A percentile compares a stretch with the other conserved stretches of the same genome.
Evolutionary conservation across 2,797 vertebrate genomes (phyloP).

Genomic region (Anisognathus igniventris): DNA sequence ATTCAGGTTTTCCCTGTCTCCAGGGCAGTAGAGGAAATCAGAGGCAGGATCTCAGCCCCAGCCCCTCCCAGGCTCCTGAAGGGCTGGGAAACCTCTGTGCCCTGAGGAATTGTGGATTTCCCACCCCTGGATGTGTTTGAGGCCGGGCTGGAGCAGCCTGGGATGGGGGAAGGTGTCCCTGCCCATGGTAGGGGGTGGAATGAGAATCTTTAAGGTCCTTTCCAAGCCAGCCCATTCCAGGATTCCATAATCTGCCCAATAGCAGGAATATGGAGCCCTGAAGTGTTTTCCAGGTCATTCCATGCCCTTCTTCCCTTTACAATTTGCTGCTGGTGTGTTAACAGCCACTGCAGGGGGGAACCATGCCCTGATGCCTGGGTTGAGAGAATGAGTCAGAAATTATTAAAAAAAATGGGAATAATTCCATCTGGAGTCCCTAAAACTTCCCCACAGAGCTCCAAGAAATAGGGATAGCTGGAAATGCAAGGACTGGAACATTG

Average conservation of each 20-base stretch:
- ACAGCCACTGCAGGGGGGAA: background rate
- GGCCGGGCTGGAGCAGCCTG: background rate
- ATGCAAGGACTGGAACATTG: accelerated
- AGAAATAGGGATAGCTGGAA: background rate
- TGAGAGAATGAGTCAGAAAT: background rate
- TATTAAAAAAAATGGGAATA: background rate
- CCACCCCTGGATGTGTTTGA: background rate
- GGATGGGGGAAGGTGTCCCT: background rate
- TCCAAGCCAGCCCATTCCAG: background rate
- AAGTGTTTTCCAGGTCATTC: background rate
- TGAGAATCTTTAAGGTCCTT: background rate
- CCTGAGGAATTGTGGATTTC: background rate
- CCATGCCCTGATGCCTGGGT: background rate
- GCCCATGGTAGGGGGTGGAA: background rate
- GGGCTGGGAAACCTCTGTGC: background rate
- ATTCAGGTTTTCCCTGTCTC: background rate
- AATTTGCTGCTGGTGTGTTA: background rate
- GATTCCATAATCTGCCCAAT: background rate
- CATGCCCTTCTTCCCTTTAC: background rate
- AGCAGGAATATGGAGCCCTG: background rate
- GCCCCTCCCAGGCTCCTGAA: background rate
- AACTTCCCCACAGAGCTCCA: background rate
- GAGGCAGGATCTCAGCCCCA: background rate
- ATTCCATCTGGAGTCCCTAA: background rate
- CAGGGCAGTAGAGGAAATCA: accelerated